These are phyloP conservation scores for Hermatobates lingyangjiaoensis DNA, from an alignment of 1,140 invertebrate genomes.

Conservation along the genomic window DNA sequence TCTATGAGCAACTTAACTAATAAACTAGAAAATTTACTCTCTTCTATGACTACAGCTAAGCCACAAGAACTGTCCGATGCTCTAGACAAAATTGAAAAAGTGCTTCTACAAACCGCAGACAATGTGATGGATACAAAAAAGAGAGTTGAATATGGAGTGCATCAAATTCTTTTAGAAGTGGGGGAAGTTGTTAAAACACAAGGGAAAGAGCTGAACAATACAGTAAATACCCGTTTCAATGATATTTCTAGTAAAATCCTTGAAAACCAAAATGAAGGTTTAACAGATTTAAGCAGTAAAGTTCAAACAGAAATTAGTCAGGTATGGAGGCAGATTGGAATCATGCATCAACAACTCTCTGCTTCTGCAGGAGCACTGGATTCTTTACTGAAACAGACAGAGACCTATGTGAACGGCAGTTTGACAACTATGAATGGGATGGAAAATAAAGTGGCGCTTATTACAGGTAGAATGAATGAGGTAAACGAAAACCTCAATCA, in stretches of 20 bases:
- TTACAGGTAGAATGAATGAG: slow-evolving; percentile 59
- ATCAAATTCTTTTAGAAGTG: slow-evolving; percentile 66
- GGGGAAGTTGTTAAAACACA: slow-evolving; percentile 44
- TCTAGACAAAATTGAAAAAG: slow-evolving; percentile 52
- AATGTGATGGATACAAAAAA: slow-evolving; percentile 66
- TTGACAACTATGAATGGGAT: slow-evolving; percentile 58
- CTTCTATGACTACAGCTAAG: too few species aligned
- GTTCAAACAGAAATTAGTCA: slow-evolving; percentile 67
- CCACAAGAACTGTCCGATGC: too few species aligned
- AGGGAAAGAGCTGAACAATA: slow-evolving; percentile 41
- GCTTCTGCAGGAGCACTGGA: slow-evolving; percentile 52
- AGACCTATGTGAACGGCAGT: slow-evolving; percentile 63
- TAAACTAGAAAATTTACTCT: too few species aligned
- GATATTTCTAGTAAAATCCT: slow-evolving; percentile 45
- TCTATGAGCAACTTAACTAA: too few species aligned
- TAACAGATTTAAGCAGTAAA: slow-evolving; percentile 52
- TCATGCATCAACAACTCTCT: slow-evolving; percentile 68
- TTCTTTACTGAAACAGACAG: slow-evolving; percentile 56
- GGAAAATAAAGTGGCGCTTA: slow-evolving; percentile 51
- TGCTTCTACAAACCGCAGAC: slow-evolving; percentile 66
- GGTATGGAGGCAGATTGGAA: slow-evolving; percentile 26
- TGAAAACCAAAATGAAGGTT: slow-evolving; percentile 48
- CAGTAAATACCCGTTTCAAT: slow-evolving; percentile 47
- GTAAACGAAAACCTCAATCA: slow-evolving; percentile 73
- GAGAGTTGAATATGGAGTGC: slow-evolving; percentile 62